Evolutionary conservation across 2,888 invertebrate genomes (phyloP).

Genomic region (Netelia inedita): DNA sequence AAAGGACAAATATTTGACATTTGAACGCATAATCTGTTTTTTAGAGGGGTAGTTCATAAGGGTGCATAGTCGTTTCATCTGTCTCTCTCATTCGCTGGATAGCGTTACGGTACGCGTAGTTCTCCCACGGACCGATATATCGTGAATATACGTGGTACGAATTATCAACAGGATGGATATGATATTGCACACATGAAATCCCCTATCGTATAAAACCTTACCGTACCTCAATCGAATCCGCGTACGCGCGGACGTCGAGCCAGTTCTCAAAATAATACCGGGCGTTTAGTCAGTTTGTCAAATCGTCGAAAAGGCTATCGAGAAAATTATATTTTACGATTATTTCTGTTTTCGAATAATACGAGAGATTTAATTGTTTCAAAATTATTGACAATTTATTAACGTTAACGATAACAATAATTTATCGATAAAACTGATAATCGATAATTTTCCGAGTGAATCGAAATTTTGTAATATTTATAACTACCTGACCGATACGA

Average conservation of each 20-base stretch:
- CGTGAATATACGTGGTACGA: slow-evolving; percentile 40
- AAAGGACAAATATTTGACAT: slow-evolving; percentile 28
- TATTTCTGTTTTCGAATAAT: not conserved
- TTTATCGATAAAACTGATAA: too few species aligned
- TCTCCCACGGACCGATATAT: not conserved
- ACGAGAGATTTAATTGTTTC: not conserved
- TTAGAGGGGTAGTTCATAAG: slow-evolving; percentile 17
- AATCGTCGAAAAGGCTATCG: too few species aligned
- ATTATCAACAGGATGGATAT: slow-evolving; percentile 40
- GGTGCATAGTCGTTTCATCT: not conserved
- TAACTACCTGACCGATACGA: slow-evolving; percentile 2
- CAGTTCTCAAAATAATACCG: too few species aligned
- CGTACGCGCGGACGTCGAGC: not conserved
- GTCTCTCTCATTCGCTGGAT: not conserved
- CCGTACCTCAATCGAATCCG: slow-evolving; percentile 4
- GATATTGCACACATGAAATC: slow-evolving; percentile 25
- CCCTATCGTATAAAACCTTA: slow-evolving; percentile 1
- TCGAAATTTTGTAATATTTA: not conserved
- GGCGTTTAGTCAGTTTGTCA: too few species aligned
- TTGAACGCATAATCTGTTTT: slow-evolving; percentile 35
- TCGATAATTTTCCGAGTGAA: too few species aligned
- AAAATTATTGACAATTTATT: not conserved
- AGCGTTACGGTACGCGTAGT: not conserved
- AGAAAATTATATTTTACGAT: too few species aligned
- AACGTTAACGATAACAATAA: not conserved